A percentile compares a stretch with the other conserved stretches of the same genome.
Conservation (phyloP, 2,888 invertebrate species). For the Agrilus biguttatus region DNA sequence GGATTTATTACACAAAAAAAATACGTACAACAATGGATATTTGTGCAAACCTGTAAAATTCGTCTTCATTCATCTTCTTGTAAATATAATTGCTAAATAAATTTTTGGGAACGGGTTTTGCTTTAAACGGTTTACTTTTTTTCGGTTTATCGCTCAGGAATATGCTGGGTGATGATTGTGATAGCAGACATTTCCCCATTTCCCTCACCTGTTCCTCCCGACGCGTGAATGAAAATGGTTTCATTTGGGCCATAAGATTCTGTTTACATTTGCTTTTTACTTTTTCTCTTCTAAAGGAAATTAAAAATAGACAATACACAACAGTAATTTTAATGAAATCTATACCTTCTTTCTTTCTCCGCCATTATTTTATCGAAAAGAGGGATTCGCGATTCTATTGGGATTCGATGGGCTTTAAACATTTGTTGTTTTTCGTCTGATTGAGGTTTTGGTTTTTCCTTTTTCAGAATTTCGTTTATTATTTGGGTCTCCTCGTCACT, state of each 20-base stretch:
- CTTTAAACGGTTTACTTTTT: slow-evolving; percentile 43
- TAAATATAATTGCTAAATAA: slow-evolving; percentile 57
- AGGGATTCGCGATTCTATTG: slow-evolving; percentile 55
- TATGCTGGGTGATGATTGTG: slow-evolving; percentile 29
- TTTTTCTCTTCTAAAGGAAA: slow-evolving; percentile 36
- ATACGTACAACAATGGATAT: background rate
- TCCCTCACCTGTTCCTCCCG: slow-evolving; percentile 39
- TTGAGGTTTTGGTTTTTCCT: slow-evolving; percentile 22
- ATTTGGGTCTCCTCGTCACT: slow-evolving; percentile 53
- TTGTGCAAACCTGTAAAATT: slow-evolving; percentile 45
- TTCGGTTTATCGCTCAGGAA: slow-evolving; percentile 25
- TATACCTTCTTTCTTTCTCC: slow-evolving; percentile 55
- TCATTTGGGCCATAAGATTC: slow-evolving; percentile 46
- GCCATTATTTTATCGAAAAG: slow-evolving; percentile 57
- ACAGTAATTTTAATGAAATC: background rate
- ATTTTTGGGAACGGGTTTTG: slow-evolving; percentile 55
- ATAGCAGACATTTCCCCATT: slow-evolving; percentile 21
- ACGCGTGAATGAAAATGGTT: slow-evolving; percentile 48
- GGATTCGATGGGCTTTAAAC: slow-evolving; percentile 48
- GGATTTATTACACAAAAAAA: background rate
- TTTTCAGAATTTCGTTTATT: slow-evolving; percentile 33
- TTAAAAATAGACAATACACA: slow-evolving; percentile 2
- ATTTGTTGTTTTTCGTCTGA: slow-evolving; percentile 34
- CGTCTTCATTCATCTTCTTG: slow-evolving; percentile 55
- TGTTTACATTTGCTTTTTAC: slow-evolving; percentile 46